Evolutionary conservation across 2,888 invertebrate species (phyloP).

Genomic region (Xylota segnis): DNA sequence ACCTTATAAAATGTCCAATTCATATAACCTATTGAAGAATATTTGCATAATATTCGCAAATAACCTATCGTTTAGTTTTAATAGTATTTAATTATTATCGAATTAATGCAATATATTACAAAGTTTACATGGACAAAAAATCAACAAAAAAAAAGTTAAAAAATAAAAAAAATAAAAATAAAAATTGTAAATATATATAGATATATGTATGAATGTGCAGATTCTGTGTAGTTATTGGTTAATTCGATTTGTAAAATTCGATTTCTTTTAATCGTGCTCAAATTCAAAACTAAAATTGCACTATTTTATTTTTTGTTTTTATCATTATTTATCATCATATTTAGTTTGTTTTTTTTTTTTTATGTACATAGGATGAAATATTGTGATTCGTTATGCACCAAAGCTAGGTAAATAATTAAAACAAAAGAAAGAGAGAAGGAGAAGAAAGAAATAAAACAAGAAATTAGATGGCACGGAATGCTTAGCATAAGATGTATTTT

Average conservation of each 20-base stretch:
- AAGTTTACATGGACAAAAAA: conserved; percentile 50
- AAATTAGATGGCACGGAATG: conserved; percentile 58
- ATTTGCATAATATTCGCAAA: conserved; percentile 59
- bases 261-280: conserved; percentile 63
- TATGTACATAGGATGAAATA: conserved; percentile 68
- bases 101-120: conserved; percentile 57
- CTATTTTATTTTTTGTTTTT: conserved; percentile 36
- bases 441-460: background rate
- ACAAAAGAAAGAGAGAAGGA: too few relatives aligned
- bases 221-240: conserved; percentile 63
- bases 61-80: conserved; percentile 52
- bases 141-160: conserved; percentile 47
- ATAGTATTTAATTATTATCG: conserved; percentile 45
- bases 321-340: conserved; percentile 19
- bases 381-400: conserved; percentile 35
- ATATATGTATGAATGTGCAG: conserved; percentile 57
- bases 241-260: conserved; percentile 73
- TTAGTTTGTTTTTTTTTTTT: conserved; percentile 5
- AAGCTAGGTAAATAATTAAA: conserved; percentile 15
- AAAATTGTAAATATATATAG: conserved; percentile 14
- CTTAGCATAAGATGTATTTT: conserved; percentile 39
- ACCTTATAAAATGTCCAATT: conserved; percentile 65
- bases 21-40: conserved; percentile 63
- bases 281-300: conserved; percentile 69
- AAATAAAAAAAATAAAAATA: conserved; percentile 34